Evolutionary conservation across 2,797 vertebrate species (phyloP).

Genomic region (Sylvia borin): DNA sequence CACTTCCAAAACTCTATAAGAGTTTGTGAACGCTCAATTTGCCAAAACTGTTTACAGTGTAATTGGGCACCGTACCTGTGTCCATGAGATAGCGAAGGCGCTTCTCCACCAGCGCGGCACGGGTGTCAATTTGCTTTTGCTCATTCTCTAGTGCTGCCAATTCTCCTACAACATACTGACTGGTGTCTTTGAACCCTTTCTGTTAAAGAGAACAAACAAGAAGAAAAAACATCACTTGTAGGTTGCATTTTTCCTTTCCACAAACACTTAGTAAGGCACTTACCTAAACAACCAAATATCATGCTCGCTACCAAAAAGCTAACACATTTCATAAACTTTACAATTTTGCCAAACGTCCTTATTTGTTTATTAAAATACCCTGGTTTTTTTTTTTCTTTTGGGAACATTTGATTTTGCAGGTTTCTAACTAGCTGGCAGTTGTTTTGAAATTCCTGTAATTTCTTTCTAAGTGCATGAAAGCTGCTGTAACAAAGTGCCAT

Average conservation of each 20-base stretch:
- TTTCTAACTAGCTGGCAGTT: conserved; percentile 29
- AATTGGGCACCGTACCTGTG: conserved; percentile 99
- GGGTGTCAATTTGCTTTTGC: conserved; percentile 99
- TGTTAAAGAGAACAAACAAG: conserved; percentile 89
- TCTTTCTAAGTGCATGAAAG: conserved; percentile 22
- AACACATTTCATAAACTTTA: conserved; percentile 62
- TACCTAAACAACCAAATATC: conserved; percentile 80
- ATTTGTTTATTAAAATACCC: conserved; percentile 41
- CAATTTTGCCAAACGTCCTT: conserved; percentile 64
- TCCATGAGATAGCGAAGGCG: conserved; percentile 99
- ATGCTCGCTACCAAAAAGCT: conserved; percentile 67
- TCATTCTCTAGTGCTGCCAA: conserved; percentile 99
- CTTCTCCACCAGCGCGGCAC: conserved; percentile 99
- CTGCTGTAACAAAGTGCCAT: background rate
- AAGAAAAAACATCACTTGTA: conserved; percentile 80
- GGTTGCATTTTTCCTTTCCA: conserved; percentile 81
- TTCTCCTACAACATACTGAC: conserved; percentile 99
- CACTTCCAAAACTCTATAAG: conserved; percentile 95
- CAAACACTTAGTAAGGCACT: conserved; percentile 84
- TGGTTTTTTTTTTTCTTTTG: background rate
- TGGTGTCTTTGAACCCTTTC: conserved; percentile 99
- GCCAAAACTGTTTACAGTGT: conserved; percentile 99
- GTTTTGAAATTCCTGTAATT: conserved; percentile 35
- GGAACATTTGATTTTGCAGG: conserved; percentile 28
- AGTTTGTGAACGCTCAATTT: conserved; percentile 99